Percentiles rank a stretch among this genome's conserved stretches.
Conservation (phyloP, 1,140 invertebrate species). For the Zelostemma sp. region DNA sequence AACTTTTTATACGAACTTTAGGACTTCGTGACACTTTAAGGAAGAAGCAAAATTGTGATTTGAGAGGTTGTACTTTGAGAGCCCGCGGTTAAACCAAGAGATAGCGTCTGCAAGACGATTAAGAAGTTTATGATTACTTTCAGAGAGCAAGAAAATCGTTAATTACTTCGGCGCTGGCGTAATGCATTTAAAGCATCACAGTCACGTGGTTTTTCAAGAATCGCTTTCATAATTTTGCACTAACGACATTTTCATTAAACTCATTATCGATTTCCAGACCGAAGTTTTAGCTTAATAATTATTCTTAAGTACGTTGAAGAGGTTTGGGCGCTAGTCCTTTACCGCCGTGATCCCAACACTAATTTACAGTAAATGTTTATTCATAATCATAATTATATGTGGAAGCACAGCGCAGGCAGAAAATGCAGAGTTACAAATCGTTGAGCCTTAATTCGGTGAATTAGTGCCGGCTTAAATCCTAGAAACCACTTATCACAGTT, state of each 20-base stretch:
- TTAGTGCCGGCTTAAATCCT: slow-evolving; percentile 9
- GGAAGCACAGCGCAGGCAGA: background rate
- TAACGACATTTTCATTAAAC: slow-evolving; percentile 2
- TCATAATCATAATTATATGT: slow-evolving; percentile 1
- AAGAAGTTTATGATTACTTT: slow-evolving; percentile 14
- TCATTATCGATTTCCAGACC: background rate
- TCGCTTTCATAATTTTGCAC: background rate
- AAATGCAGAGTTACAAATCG: slow-evolving; percentile 5
- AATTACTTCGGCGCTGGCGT: background rate
- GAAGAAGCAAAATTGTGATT: no score
- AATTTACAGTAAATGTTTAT: slow-evolving; percentile 1
- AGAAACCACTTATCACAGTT: slow-evolving; percentile 16
- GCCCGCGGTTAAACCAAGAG: no score
- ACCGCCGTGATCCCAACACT: background rate
- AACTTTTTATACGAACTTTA: no score
- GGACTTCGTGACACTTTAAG: no score
- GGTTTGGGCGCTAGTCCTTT: background rate
- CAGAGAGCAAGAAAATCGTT: slow-evolving; percentile 7
- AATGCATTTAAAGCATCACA: background rate
- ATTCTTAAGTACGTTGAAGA: background rate
- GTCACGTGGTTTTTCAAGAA: background rate
- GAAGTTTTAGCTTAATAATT: background rate
- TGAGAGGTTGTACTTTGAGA: no score
- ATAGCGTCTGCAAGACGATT: slow-evolving; percentile 2
- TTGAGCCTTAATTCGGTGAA: slow-evolving; percentile 4